Conservation (phyloP, 2,888 invertebrate genomes). For the Diarsia rubi region DNA sequence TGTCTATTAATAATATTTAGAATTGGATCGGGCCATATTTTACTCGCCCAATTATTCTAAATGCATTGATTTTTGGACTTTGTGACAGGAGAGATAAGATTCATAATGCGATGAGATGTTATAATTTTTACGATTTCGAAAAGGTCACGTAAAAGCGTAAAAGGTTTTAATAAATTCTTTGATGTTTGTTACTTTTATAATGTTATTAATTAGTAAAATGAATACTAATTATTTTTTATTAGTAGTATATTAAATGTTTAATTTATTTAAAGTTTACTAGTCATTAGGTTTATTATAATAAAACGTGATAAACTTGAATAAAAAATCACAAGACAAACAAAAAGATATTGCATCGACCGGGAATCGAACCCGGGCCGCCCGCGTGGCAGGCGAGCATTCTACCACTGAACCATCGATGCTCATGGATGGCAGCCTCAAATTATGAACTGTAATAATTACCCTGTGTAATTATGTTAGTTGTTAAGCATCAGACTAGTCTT, state of each 20-base stretch:
- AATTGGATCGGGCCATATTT: conserved; percentile 37
- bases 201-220: conserved; percentile 43
- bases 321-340: conserved; percentile 10
- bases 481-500: background rate
- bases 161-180: conserved; percentile 41
- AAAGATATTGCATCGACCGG: conserved; percentile 82
- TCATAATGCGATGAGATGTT: background rate
- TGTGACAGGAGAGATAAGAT: rapidly evolving
- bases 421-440: too few species aligned
- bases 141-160: conserved; percentile 12
- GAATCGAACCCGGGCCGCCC: conserved; percentile 88
- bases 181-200: conserved; percentile 34
- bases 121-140: conserved; percentile 29
- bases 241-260: background rate
- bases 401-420: conserved; percentile 91
- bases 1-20: conserved; percentile 22
- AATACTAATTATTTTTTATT: conserved; percentile 21
- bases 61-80: conserved; percentile 9
- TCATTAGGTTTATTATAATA: background rate
- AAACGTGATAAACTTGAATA: background rate
- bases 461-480: too few species aligned
- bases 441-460: rapidly evolving
- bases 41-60: conserved; percentile 12
- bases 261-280: conserved; percentile 6
- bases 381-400: conserved; percentile 91